Conservation (phyloP, 30 jellyfish, hydroid and myxozoan species). For the Sanderia malayensis region DNA sequence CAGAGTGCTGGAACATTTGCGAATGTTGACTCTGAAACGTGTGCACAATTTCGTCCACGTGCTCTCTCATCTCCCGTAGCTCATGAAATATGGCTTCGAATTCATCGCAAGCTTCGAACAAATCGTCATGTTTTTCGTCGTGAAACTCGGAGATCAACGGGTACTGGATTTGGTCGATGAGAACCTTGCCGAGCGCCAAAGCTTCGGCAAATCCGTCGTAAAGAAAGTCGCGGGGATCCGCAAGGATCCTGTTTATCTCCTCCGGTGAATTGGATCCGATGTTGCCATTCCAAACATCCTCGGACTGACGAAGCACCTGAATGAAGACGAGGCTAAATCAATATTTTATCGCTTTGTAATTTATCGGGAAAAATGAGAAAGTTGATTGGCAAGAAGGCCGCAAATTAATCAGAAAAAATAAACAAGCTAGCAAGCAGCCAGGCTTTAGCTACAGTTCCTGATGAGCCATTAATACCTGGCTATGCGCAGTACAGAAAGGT, state of each 20-base stretch:
- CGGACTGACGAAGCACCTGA: slow-evolving; percentile 37
- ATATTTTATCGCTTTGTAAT: too few species aligned
- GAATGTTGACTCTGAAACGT: neutral
- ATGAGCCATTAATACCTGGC: too few species aligned
- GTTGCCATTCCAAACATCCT: slow-evolving; percentile 33
- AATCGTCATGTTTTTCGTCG: slow-evolving; percentile 7
- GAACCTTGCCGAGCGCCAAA: slow-evolving; percentile 44
- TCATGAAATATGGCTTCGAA: slow-evolving; percentile 36
- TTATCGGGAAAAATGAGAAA: too few species aligned
- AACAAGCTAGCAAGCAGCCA: too few species aligned
- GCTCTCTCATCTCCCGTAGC: slow-evolving; percentile 20
- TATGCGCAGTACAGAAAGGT: too few species aligned
- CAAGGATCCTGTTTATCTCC: slow-evolving; percentile 29
- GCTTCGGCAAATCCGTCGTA: slow-evolving; percentile 55
- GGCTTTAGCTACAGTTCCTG: too few species aligned
- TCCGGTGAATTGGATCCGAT: slow-evolving; percentile 2
- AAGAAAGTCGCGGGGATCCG: slow-evolving; percentile 46
- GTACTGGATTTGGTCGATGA: slow-evolving; percentile 23
- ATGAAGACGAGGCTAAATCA: neutral
- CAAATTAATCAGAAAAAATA: too few species aligned
- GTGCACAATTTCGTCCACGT: slow-evolving; percentile 23
- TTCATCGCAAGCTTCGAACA: slow-evolving; percentile 19
- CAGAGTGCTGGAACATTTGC: neutral
- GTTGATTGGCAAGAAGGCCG: too few species aligned
- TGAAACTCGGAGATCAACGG: slow-evolving; percentile 28